These are phyloP conservation scores for Lasioglossum lativentre DNA, from an alignment of 2,888 invertebrate genomes.

Conservation along the genomic window DNA sequence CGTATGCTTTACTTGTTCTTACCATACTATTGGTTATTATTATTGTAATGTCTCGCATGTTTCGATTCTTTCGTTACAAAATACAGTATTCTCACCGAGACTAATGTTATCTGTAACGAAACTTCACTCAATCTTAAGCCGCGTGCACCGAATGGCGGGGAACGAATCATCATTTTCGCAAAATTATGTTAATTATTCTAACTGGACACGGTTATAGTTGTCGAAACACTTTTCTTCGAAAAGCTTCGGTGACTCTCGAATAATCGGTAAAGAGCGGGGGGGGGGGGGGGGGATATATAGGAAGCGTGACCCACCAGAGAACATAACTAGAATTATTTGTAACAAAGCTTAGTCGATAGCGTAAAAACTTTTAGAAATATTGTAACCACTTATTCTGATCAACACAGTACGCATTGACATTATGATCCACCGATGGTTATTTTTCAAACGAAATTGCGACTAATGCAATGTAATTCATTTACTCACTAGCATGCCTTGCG, in stretches of 20 bases:
- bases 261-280: background rate
- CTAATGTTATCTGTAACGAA: constrained; percentile 43
- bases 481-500: background rate
- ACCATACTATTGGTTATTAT: constrained; percentile 72
- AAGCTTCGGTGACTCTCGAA: background rate
- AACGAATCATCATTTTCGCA: background rate
- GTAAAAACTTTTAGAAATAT: background rate
- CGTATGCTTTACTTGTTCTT: constrained; percentile 84
- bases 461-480: background rate
- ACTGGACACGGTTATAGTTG: background rate
- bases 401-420: background rate
- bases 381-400: background rate
- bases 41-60: constrained; percentile 65
- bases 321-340: background rate
- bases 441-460: background rate
- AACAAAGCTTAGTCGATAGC: background rate
- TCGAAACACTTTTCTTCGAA: background rate
- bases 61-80: constrained; percentile 64
- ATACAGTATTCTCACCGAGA: constrained; percentile 64
- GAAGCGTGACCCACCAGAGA: background rate
- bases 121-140: constrained; percentile 17
- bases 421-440: background rate
- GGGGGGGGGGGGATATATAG: background rate
- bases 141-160: background rate
- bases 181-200: background rate